These are phyloP conservation scores for Paratilapia polleni DNA, from an alignment of 2,113 vertebrate species.

Conservation along the genomic window DNA sequence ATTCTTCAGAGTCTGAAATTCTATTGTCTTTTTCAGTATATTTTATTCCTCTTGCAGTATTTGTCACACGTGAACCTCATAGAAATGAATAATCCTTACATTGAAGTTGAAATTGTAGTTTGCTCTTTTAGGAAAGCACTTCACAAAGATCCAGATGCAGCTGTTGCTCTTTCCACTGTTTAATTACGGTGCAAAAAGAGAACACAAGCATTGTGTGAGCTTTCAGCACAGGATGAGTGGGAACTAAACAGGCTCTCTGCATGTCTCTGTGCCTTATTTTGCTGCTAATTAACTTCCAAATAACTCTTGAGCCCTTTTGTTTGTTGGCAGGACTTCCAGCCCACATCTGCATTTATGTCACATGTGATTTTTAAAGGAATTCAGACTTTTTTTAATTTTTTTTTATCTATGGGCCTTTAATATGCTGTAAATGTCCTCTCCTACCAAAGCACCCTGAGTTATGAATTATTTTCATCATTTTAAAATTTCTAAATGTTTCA, in stretches of 20 bases:
- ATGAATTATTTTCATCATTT: not conserved
- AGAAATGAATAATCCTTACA: not conserved
- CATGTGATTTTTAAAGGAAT: not conserved
- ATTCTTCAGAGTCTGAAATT: not conserved
- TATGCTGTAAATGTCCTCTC: not conserved
- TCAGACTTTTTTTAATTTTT: not conserved
- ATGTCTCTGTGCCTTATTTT: not conserved
- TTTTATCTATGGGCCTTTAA: not conserved
- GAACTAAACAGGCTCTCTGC: not conserved
- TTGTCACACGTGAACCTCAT: not conserved
- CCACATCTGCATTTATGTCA: not conserved
- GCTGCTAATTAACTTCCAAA: slow-evolving; percentile 16
- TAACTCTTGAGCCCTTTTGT: not conserved
- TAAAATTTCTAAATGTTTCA: not conserved
- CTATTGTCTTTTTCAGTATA: too few relatives aligned
- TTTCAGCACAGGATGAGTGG: slow-evolving; percentile 6
- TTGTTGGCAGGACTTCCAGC: not conserved
- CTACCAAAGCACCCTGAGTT: not conserved
- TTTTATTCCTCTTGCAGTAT: not conserved
- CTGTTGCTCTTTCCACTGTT: slow-evolving; percentile 17
- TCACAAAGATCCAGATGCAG: slow-evolving; percentile 7
- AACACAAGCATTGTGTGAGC: slow-evolving; percentile 16
- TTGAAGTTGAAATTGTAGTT: not conserved
- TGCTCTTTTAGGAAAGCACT: not conserved
- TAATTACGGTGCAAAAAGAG: slow-evolving; percentile 21